phyloP scores from a whole-genome alignment of 1,140 invertebrate genomes.

The Stenopsyche tienmushanensis region DNA sequence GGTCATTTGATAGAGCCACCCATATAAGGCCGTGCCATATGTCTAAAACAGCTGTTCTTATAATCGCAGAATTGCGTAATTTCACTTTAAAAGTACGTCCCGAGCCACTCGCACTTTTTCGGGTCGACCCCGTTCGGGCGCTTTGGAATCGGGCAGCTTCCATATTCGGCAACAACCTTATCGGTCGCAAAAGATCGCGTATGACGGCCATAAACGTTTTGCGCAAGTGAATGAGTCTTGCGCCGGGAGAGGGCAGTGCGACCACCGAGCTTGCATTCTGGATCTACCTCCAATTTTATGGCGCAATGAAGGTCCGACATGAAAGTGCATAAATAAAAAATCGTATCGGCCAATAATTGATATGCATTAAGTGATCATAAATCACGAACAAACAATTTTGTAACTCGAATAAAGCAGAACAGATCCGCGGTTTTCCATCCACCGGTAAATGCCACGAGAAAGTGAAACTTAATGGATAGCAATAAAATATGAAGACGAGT shows the following conservation, averaged over 20 bases:
- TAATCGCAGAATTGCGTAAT: conserved; percentile 9
- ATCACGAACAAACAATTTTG: background rate
- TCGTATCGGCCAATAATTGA: too few relatives aligned
- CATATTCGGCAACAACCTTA: too few relatives aligned
- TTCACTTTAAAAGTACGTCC: background rate
- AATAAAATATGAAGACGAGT: too few relatives aligned
- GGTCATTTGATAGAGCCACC: conserved; percentile 1
- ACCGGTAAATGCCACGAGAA: conserved; percentile 5
- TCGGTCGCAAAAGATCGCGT: too few relatives aligned
- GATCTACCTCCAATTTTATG: background rate
- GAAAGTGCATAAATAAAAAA: background rate
- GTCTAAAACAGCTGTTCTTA: conserved; percentile 17
- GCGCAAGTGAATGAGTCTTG: too few relatives aligned
- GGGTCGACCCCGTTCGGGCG: background rate
- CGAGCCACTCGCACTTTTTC: conserved; percentile 4
- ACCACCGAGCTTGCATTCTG: background rate
- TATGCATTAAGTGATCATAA: background rate
- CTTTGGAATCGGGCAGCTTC: background rate
- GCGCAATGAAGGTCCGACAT: background rate
- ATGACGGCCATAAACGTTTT: too few relatives aligned
- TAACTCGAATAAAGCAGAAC: too few relatives aligned
- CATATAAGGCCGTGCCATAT: conserved; percentile 14
- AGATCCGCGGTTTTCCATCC: background rate
- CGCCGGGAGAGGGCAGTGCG: too few relatives aligned
- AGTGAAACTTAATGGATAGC: conserved; percentile 8